Evolutionary conservation across 1,140 invertebrate genomes (phyloP).

Genomic region (Euwallacea similis): DNA sequence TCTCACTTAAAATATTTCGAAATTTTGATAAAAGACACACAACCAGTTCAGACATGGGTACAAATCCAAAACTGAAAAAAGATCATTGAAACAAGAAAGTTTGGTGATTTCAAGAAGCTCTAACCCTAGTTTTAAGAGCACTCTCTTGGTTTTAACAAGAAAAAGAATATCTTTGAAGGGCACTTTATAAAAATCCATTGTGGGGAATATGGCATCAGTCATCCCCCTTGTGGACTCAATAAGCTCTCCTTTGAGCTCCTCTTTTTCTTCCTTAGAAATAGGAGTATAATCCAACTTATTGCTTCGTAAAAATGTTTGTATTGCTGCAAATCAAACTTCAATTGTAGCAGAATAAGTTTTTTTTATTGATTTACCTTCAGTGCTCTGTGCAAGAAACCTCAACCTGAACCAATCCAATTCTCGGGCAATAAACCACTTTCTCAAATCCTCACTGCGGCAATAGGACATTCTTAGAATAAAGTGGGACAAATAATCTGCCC

Average conservation of each 20-base stretch:
- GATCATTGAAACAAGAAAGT: background rate
- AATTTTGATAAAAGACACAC: conserved; percentile 81
- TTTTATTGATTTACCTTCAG: conserved; percentile 55
- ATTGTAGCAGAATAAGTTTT: too few relatives aligned
- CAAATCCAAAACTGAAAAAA: conserved; percentile 69
- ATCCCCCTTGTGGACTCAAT: conserved; percentile 41
- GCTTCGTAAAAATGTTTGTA: conserved; percentile 70
- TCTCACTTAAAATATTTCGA: conserved; percentile 71
- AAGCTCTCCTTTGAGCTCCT: conserved; percentile 49
- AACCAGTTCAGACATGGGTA: conserved; percentile 81
- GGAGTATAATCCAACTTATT: conserved; percentile 62
- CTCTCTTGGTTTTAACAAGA: conserved; percentile 75
- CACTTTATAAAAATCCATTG: conserved; percentile 78
- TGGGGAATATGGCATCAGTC: conserved; percentile 61
- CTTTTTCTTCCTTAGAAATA: conserved; percentile 70
- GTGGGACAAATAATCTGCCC: conserved; percentile 88
- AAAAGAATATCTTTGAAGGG: conserved; percentile 87
- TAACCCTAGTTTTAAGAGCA: conserved; percentile 77
- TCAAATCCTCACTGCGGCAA: conserved; percentile 81
- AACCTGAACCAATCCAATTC: conserved; percentile 91
- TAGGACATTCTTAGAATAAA: conserved; percentile 91
- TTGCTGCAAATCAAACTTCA: conserved; percentile 17
- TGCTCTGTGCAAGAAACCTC: conserved; percentile 70
- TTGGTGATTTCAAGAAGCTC: background rate
- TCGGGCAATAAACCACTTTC: conserved; percentile 84